Evolutionary conservation across 1,140 invertebrate genomes (phyloP), one percentile per base, ranked within the genome.

Genomic region (Aphelenchoides besseyi): DNA sequence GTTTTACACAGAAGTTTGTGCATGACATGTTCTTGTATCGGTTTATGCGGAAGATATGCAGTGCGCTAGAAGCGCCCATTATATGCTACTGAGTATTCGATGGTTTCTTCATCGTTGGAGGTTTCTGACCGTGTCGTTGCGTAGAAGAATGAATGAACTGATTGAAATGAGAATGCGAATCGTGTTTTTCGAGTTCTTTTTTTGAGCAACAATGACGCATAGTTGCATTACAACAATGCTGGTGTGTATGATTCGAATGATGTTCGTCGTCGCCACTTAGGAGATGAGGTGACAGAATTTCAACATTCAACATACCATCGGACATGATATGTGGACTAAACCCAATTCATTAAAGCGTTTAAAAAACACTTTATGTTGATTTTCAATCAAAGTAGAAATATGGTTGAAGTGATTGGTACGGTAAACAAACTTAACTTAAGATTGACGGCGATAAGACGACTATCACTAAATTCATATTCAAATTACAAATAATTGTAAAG

Each of bases 311-410:
- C 5, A 5, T 8, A 16, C 55, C 55, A 33, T 59, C 55, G 26
- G 55, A 59, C 55, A 59, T 59, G 18, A 59, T 59, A 23, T 59
- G 55, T 33, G 55, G 55, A 8, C 55, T 41, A 41, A 41, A 41
- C 37, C 5, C 5, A 41, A n/a, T n/a, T 41, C 5, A 41, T 41
- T 41, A n/a, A n/a, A n/a, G n/a, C n/a, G n/a, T n/a, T n/a, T n/a
- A n/a, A n/a, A n/a, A n/a, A n/a, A n/a, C n/a, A n/a, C n/a, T n/a
- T n/a, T n/a, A n/a, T n/a, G n/a, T n/a, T n/a, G n/a, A n/a, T n/a
- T n/a, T n/a, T n/a, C n/a, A n/a, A n/a, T 41, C 5, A 41, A 41
- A n/a, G 37, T 41, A 41, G 5, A n/a, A 41, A 41, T 5, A 8
- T 41, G n/a, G 5, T 41, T 41, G 37, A 41, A 41, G n/a, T 41